A percentile compares a stretch with the other conserved stretches of the same genome.
Evolutionary conservation across 1,140 invertebrate species (phyloP).

Genomic region (Parasteatoda tepidariorum): DNA sequence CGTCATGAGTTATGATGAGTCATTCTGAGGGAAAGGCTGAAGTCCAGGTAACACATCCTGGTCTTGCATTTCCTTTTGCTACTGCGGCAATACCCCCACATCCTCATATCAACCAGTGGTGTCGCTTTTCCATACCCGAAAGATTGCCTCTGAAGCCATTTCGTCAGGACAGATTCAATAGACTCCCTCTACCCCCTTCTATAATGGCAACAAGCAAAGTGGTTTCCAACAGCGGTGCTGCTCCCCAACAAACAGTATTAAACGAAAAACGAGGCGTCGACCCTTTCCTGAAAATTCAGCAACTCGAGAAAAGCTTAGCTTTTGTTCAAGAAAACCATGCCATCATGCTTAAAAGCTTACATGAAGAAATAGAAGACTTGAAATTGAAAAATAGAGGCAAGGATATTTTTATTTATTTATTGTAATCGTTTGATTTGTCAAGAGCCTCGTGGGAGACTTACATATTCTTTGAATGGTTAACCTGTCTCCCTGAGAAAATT

Average conservation of each 20-base stretch:
- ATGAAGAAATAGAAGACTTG: slow-evolving; percentile 60
- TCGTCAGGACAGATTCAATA: slow-evolving; percentile 28
- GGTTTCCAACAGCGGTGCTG: background rate
- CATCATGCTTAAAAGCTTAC: slow-evolving; percentile 46
- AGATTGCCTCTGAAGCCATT: slow-evolving; percentile 48
- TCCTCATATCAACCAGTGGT: slow-evolving; percentile 53
- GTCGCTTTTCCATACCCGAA: slow-evolving; percentile 38
- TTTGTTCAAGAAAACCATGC: slow-evolving; percentile 60
- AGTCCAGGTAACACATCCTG: slow-evolving; percentile 56
- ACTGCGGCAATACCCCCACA: slow-evolving; percentile 16
- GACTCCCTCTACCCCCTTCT: slow-evolving; percentile 35
- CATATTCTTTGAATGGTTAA: no score
- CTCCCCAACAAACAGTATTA: background rate
- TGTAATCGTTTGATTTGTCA: no score
- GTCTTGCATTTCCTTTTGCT: slow-evolving; percentile 49
- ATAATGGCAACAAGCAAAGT: slow-evolving; percentile 45
- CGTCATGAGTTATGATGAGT: slow-evolving; percentile 55
- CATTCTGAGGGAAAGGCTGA: slow-evolving; percentile 56
- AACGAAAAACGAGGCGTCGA: slow-evolving; percentile 27
- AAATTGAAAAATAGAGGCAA: slow-evolving; percentile 60
- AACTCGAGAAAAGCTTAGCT: slow-evolving; percentile 60
- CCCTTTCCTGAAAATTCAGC: slow-evolving; percentile 57
- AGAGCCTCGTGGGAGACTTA: no score
- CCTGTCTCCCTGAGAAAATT: no score
- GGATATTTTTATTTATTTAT: background rate